Evolutionary conservation across 2,888 invertebrate genomes (phyloP), one percentile per base, ranked within the genome.

Genomic region (Tiphia femorata): DNA sequence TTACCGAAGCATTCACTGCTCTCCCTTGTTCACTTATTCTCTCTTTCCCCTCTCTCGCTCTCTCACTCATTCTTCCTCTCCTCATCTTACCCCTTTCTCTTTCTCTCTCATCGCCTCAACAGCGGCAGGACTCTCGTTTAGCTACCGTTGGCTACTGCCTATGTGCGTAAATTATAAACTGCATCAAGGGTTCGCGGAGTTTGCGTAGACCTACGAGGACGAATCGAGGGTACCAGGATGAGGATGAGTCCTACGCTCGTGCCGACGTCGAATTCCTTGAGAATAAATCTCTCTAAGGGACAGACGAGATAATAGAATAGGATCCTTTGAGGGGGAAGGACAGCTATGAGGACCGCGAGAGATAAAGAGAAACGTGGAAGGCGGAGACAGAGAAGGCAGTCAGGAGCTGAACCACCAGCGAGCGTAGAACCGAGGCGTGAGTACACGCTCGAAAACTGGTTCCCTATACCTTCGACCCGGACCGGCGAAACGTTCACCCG

Each of bases 371-470:
- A n/a, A n/a, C n/a, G n/a, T 64, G 51, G 53, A 61, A 63, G 66
- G 12, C 12, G 33, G 33, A 64, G 56, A 58, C 57, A 59, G 8
- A 20, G 21, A 62, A 60, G 58, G 55, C 17, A 29, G 8, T 14
- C 20, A 40, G 54, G 33, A 54, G 43, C 19, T 20, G 30, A 10
- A 25, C 20, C 14, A n/a, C 33, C 12, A 14, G 33, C 19, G 46
- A 48, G 51, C 49, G 56, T 35, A 16, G 14, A 35, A 35, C 14
- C 52, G 46, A 25, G 62, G 48, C 41, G 49, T 17, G 53, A 27
- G 51, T 49, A 44, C 19, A 46, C 41, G 49, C 46, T 63, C 54
- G 66, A 70, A 72, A 78, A 78, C 77, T 75, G 75, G 78, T 77
- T 77, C 64, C 60, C 58, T 61, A 27, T 44, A 30, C 43, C 66